Conservation (phyloP, 2,113 vertebrate species). For the Peromyscus californicus region DNA sequence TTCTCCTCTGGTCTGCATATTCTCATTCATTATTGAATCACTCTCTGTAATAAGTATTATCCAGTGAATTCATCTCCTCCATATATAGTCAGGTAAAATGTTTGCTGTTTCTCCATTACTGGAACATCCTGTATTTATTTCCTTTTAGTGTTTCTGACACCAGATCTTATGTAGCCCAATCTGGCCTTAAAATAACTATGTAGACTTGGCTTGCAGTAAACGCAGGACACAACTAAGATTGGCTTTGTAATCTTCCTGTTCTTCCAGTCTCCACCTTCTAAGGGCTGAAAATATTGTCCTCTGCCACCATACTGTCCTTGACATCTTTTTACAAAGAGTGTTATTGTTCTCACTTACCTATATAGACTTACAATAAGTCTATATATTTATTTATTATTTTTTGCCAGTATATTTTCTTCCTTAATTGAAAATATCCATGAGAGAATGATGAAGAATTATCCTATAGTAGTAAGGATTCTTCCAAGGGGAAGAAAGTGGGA, state of each 20-base stretch:
- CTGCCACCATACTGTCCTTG: not conserved
- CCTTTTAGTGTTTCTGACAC: not conserved
- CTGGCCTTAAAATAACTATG: not conserved
- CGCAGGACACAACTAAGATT: not conserved
- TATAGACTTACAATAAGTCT: not conserved
- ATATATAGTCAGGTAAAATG: not conserved
- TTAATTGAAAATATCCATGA: not conserved
- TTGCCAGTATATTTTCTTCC: not conserved
- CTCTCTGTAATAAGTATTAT: not conserved
- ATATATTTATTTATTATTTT: no score
- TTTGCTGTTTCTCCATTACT: not conserved
- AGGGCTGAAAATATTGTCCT: not conserved
- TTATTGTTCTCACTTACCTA: not conserved
- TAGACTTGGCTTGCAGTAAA: not conserved
- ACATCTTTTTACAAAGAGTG: not conserved
- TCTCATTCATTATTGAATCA: not conserved
- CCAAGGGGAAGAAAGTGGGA: not conserved
- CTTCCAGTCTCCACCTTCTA: not conserved
- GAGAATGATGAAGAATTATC: not conserved
- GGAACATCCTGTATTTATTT: no score
- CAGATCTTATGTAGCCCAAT: not conserved
- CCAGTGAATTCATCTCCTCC: not conserved
- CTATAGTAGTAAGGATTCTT: not conserved
- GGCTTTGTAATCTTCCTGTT: not conserved
- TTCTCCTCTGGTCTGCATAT: not conserved